Evolutionary conservation across 1,140 invertebrate species (phyloP).

Genomic region (Bilobella aurantiaca): DNA sequence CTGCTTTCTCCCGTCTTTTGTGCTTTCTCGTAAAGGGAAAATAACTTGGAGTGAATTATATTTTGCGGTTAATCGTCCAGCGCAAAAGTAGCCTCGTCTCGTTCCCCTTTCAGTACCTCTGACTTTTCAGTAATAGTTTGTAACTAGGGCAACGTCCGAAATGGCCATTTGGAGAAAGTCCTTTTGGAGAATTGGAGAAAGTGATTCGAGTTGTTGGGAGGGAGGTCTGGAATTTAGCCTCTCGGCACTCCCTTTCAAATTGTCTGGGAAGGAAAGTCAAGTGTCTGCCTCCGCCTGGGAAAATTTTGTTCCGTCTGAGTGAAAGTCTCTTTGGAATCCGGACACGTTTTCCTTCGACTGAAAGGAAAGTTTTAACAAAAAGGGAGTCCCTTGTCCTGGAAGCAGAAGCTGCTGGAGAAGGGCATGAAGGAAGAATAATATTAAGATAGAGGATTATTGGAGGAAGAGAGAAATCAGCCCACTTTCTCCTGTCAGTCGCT

Average conservation of each 20-base stretch:
- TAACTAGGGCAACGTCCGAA: not conserved
- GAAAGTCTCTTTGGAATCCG: constrained; percentile 5
- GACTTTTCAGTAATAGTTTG: not conserved
- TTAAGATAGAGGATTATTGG: constrained; percentile 9
- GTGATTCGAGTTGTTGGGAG: not conserved
- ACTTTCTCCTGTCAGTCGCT: not conserved
- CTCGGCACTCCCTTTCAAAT: not conserved
- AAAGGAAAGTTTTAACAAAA: constrained; percentile 4
- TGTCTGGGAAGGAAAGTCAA: not conserved
- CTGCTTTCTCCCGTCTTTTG: no score
- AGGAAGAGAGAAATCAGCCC: constrained; percentile 7
- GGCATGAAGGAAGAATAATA: constrained; percentile 9
- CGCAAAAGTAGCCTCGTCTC: not conserved
- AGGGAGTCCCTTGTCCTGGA: not conserved
- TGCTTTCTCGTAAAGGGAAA: no score
- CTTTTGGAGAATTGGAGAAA: not conserved
- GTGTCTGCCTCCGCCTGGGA: not conserved
- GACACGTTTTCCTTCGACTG: not conserved
- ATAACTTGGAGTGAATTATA: constrained; percentile 1
- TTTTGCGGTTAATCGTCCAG: constrained; percentile 2
- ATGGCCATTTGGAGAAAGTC: not conserved
- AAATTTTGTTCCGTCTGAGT: constrained; percentile 1
- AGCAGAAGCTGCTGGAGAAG: no score
- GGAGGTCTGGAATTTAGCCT: not conserved
- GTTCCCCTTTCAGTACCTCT: no score